Evolutionary conservation across 1,140 invertebrate species (phyloP).

Genomic region (Drosophila mauritiana): DNA sequence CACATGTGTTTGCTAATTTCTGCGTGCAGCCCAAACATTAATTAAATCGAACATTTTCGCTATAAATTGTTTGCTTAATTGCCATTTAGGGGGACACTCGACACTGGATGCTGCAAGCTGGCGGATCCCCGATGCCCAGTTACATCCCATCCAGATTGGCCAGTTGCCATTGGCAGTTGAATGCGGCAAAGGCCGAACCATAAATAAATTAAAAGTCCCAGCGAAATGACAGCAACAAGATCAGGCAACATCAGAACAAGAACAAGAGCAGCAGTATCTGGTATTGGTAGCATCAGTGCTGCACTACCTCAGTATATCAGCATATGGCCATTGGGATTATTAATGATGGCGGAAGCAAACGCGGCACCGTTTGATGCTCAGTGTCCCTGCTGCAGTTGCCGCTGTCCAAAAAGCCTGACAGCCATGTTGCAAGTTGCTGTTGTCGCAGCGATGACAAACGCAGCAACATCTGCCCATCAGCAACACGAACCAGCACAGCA

Average conservation of each 20-base stretch:
- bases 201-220: constrained; percentile 81
- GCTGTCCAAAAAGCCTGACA: constrained; percentile 35
- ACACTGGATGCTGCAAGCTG: constrained; percentile 13
- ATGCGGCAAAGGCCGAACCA: constrained; percentile 55
- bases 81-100: constrained; percentile 69
- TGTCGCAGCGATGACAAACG: constrained; percentile 68
- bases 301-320: constrained; percentile 29
- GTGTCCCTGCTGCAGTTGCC: constrained; percentile 41
- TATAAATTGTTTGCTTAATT: constrained; percentile 83
- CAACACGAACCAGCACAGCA: constrained; percentile 5
- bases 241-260: constrained; percentile 71
- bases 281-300: constrained; percentile 34
- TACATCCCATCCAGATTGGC: constrained; percentile 28
- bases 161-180: constrained; percentile 55
- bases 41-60: constrained; percentile 79
- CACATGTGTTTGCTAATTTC: constrained; percentile 82
- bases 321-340: constrained; percentile 71
- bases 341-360: constrained; percentile 76
- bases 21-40: constrained; percentile 80
- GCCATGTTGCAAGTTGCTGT: constrained; percentile 38
- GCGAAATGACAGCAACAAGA: constrained; percentile 79
- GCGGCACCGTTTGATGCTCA: constrained; percentile 68
- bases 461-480: constrained; percentile 43
- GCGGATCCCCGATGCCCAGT: background rate
- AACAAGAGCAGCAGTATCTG: constrained; percentile 69